Evolutionary conservation across 2,113 vertebrate species (phyloP).

Genomic region (Colossoma macropomum): DNA sequence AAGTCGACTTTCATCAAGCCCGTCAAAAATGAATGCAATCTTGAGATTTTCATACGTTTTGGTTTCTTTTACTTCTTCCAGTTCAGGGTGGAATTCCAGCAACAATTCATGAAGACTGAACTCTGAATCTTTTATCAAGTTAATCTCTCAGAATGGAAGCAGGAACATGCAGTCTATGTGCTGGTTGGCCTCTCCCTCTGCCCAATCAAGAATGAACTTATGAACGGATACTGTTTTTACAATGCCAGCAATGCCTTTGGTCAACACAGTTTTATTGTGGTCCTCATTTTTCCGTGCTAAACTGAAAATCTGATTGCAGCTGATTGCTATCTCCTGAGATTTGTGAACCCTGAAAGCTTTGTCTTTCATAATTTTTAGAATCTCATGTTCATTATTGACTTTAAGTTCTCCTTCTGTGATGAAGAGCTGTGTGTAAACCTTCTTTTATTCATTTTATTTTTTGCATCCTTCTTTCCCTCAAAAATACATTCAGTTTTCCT

Average conservation of each 20-base stretch:
- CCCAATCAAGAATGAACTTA: conserved; percentile 58
- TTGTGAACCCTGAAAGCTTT: background rate
- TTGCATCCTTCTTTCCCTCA: conserved; percentile 38
- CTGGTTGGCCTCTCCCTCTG: conserved; percentile 42
- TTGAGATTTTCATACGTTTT: conserved; percentile 19
- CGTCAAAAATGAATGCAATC: conserved; percentile 53
- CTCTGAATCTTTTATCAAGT: conserved; percentile 46
- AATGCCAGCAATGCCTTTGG: conserved; percentile 57
- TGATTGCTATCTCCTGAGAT: conserved; percentile 23
- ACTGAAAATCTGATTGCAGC: conserved; percentile 50
- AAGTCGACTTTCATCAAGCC: conserved; percentile 51
- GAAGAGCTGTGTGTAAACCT: conserved; percentile 46
- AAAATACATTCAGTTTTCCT: conserved; percentile 19
- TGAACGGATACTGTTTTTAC: conserved; percentile 55
- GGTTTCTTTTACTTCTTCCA: conserved; percentile 16
- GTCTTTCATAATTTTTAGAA: conserved; percentile 36
- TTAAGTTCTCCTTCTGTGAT: conserved; percentile 48
- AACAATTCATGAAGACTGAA: conserved; percentile 54
- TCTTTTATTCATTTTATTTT: conserved; percentile 32
- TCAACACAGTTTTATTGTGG: conserved; percentile 42
- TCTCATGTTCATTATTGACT: conserved; percentile 50
- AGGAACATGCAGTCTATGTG: conserved; percentile 50
- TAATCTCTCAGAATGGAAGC: conserved; percentile 59
- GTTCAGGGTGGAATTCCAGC: conserved; percentile 43
- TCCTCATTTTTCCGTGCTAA: background rate